Conservation (phyloP, 1,140 invertebrate genomes). For the Oscheius sp. region DNA sequence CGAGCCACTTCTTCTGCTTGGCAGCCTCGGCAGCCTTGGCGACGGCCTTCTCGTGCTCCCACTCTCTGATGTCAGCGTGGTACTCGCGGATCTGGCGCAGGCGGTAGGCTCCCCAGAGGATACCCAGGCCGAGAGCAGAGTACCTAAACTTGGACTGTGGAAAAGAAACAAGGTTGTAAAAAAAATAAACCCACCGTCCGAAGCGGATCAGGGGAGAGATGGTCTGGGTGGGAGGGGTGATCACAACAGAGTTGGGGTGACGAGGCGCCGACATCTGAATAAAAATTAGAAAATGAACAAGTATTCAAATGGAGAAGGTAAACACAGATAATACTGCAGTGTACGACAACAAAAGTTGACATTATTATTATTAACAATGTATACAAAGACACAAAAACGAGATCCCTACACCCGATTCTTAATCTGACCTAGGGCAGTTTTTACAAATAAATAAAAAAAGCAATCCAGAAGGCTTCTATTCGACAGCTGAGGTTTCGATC, state of each 20-base stretch:
- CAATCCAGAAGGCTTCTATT: not conserved
- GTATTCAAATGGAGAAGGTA: not conserved
- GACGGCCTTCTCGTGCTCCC: conserved; percentile 56
- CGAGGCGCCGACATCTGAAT: conserved; percentile 18
- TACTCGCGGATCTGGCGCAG: conserved; percentile 39
- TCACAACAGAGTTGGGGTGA: conserved; percentile 51
- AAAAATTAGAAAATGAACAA: not conserved
- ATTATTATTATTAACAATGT: not conserved
- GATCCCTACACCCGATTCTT: not conserved
- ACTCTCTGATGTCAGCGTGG: conserved; percentile 56
- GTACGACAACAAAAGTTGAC: not conserved
- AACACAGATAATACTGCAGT: not conserved
- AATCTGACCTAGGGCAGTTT: too few relatives aligned
- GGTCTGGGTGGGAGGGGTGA: conserved; percentile 51
- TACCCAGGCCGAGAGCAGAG: conserved; percentile 52
- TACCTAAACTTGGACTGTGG: conserved; percentile 3
- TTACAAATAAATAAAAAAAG: too few relatives aligned
- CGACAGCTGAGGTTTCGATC: not conserved
- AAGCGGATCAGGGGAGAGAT: conserved; percentile 55
- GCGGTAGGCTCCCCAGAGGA: conserved; percentile 37
- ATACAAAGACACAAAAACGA: not conserved
- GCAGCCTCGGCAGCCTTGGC: conserved; percentile 45
- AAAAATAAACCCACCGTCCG: conserved; percentile 33
- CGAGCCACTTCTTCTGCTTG: conserved; percentile 57
- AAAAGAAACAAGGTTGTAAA: not conserved